Evolutionary conservation across 1,140 invertebrate genomes (phyloP).

Genomic region (Brachionus plicatilis): DNA sequence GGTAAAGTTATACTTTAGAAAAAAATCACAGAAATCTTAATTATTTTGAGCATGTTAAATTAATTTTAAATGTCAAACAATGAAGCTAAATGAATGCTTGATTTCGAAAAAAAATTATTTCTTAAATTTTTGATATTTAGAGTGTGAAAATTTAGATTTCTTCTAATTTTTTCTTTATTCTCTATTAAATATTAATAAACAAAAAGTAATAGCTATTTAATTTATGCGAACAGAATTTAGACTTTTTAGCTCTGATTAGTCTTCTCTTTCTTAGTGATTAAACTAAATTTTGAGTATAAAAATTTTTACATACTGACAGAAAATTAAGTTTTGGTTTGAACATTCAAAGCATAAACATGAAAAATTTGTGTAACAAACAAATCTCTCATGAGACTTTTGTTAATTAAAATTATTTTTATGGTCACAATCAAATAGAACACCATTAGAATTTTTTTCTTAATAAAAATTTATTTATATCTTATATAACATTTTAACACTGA

Average conservation of each 20-base stretch:
- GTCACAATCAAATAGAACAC: not conserved
- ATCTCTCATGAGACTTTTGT: not conserved
- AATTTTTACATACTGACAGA: not conserved
- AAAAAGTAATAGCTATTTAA: too few relatives aligned
- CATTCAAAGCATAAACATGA: not conserved
- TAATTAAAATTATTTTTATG: not conserved
- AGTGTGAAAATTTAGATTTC: too few relatives aligned
- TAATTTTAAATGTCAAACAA: too few relatives aligned
- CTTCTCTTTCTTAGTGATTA: not conserved
- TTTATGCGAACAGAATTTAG: not conserved
- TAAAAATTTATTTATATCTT: too few relatives aligned
- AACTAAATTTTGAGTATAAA: not conserved
- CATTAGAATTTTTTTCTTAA: not conserved
- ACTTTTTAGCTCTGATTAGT: not conserved
- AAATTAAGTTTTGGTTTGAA: not conserved
- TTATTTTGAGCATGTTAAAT: too few relatives aligned
- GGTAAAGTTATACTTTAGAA: too few relatives aligned
- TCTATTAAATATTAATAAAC: too few relatives aligned
- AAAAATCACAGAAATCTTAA: too few relatives aligned
- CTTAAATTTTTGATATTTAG: too few relatives aligned
- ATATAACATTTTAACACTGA: not conserved
- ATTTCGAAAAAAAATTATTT: too few relatives aligned
- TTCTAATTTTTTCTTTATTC: too few relatives aligned
- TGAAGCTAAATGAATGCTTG: too few relatives aligned
- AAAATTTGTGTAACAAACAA: not conserved